Percentiles rank a stretch among this genome's conserved stretches.
phyloP scores from a whole-genome alignment of 2,888 invertebrate species.

The Acanthosoma haemorrhoidale region DNA sequence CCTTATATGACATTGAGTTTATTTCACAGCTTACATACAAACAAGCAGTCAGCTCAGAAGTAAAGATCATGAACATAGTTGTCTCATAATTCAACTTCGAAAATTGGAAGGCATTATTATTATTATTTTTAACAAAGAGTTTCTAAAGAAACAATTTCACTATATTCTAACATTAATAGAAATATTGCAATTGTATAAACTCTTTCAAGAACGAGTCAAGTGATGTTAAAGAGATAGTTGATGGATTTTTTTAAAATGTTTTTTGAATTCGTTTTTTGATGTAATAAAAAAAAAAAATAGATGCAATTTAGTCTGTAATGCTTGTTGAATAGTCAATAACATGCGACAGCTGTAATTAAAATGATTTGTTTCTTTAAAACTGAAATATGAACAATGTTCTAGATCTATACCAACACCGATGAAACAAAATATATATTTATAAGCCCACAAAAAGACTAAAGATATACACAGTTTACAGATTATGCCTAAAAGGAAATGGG shows the following conservation, averaged over 20 bases:
- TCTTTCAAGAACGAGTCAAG: no score
- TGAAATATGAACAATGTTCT: background rate
- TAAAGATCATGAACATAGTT: background rate
- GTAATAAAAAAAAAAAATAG: background rate
- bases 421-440: background rate
- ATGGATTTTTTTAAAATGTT: background rate
- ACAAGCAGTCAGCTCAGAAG: background rate
- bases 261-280: background rate
- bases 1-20: background rate
- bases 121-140: no score
- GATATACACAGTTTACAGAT: conserved; percentile 20
- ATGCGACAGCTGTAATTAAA: no score
- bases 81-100: no score
- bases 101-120: no score
- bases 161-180: no score
- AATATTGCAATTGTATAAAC: no score
- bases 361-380: background rate
- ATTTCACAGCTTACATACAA: background rate
- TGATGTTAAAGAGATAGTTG: background rate
- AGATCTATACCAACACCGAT: background rate
- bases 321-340: background rate
- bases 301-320: background rate
- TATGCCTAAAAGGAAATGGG: conserved; percentile 15
- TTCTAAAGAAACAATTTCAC: no score
- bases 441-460: conserved; percentile 6